Conservation (phyloP, 2,113 vertebrate species). For the Nothoprocta pentlandii region DNA sequence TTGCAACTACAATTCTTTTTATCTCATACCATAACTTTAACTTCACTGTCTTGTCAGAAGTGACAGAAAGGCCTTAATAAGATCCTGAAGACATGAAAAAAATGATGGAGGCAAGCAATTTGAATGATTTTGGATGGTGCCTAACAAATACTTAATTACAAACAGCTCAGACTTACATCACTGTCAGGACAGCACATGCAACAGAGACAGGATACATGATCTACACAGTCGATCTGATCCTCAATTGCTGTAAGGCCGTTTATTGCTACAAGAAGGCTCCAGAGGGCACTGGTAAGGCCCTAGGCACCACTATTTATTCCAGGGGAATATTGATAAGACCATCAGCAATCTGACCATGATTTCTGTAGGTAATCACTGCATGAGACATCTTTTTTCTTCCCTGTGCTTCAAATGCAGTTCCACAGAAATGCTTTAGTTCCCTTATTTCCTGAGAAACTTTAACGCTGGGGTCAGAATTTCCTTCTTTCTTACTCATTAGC, state of each 20-base stretch:
- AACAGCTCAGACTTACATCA: rapidly evolving
- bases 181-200: rapidly evolving
- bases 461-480: not conserved
- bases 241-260: not conserved
- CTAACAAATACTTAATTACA: not conserved
- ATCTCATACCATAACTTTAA: rapidly evolving
- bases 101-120: not conserved
- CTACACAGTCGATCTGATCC: not conserved
- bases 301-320: not conserved
- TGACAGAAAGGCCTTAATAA: not conserved
- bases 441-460: not conserved
- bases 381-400: not conserved
- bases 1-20: rapidly evolving
- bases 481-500: not conserved
- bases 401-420: not conserved
- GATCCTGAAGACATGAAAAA: rapidly evolving
- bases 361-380: not conserved
- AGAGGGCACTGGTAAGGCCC: not conserved
- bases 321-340: not conserved
- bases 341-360: not conserved
- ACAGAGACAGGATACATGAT: not conserved
- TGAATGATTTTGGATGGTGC: rapidly evolving
- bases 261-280: not conserved
- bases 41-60: not conserved
- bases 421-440: not conserved